Conservation (phyloP, 2,797 vertebrate genomes). For the Sebastiscus albofasciatus region DNA sequence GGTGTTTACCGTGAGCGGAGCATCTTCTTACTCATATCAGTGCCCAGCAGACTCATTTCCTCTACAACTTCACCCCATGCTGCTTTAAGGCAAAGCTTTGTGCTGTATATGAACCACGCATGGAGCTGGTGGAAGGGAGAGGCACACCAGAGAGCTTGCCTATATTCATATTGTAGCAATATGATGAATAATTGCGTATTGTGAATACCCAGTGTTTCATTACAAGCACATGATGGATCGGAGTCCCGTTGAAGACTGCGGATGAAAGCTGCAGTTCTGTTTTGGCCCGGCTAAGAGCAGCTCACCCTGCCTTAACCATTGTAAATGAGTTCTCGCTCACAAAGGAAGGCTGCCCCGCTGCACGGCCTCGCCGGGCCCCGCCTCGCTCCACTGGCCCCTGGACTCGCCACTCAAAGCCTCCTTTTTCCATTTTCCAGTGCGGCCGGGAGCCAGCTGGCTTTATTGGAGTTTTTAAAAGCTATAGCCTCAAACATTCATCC, state of each 20-base stretch:
- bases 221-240: constrained; percentile 40
- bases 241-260: constrained; percentile 28
- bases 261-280: constrained; percentile 40
- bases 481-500: constrained; percentile 68
- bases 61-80: constrained; percentile 42
- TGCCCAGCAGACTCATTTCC: constrained; percentile 55
- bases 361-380: constrained; percentile 42
- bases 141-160: not conserved
- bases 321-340: constrained; percentile 62
- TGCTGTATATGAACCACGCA: constrained; percentile 22
- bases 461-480: constrained; percentile 70
- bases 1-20: constrained; percentile 48
- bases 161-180: not conserved
- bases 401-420: constrained; percentile 55
- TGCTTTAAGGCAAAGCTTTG: constrained; percentile 29
- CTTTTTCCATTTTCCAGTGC: constrained; percentile 62
- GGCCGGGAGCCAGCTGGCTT: constrained; percentile 63
- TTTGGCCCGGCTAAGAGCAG: constrained; percentile 16
- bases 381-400: constrained; percentile 58
- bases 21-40: constrained; percentile 50
- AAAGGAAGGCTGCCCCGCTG: constrained; percentile 30
- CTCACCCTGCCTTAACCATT: constrained; percentile 49
- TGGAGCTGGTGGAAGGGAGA: constrained; percentile 1
- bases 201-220: constrained; percentile 41
- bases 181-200: constrained; percentile 40